phyloP scores from a whole-genome alignment of 1,140 invertebrate genomes.

The Paraescarpia echinospica region DNA sequence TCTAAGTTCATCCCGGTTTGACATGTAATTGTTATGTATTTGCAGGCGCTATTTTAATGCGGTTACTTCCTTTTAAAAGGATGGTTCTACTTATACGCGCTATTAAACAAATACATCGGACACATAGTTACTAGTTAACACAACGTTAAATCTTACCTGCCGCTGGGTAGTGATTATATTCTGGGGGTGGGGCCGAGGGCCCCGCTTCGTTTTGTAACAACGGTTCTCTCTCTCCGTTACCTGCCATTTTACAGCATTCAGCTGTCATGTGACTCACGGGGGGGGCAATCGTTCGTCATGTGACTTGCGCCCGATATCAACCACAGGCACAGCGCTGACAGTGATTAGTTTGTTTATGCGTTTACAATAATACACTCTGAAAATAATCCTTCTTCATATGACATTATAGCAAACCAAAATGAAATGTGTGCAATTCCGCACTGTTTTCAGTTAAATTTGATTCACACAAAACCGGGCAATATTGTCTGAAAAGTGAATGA shows the following conservation, averaged over 20 bases:
- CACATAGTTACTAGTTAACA: not conserved
- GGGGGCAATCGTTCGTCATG: not conserved
- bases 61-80: not conserved
- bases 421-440: not conserved
- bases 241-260: slow-evolving; percentile 12
- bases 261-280: not conserved
- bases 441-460: not conserved
- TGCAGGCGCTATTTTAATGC: not conserved
- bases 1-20: too few relatives aligned
- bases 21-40: too few relatives aligned
- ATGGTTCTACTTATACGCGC: not conserved
- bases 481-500: not conserved
- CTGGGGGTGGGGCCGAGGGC: slow-evolving; percentile 13
- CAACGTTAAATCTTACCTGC: not conserved
- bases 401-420: not conserved
- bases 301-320: not conserved
- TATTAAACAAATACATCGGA: not conserved
- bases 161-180: not conserved
- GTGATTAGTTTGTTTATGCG: not conserved
- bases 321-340: not conserved
- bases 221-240: not conserved
- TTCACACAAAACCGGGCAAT: not conserved
- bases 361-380: not conserved
- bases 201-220: slow-evolving; percentile 8
- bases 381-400: not conserved